These are phyloP conservation scores for Hermodice carunculata DNA, from an alignment of 2,888 invertebrate genomes.

Conservation along the genomic window DNA sequence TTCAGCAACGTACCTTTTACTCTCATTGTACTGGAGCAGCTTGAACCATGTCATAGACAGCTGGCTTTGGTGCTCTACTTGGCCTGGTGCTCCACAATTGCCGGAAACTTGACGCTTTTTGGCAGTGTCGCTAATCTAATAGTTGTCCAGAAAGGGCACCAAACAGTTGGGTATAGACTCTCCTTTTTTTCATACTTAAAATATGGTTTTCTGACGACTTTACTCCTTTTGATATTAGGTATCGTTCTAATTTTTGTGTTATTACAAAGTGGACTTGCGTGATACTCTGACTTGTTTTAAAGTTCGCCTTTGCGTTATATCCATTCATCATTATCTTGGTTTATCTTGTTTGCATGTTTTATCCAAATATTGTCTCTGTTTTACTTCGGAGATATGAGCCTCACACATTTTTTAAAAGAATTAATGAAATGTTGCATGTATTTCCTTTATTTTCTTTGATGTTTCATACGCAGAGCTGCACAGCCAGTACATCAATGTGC, in stretches of 20 bases:
- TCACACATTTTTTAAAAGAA: too few species aligned
- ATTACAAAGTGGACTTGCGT: too few species aligned
- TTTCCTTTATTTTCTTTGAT: too few species aligned
- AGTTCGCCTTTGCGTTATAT: too few species aligned
- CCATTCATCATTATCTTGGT: too few species aligned
- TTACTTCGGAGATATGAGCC: too few species aligned
- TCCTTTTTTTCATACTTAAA: slow-evolving; percentile 13
- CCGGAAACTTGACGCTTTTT: slow-evolving; percentile 44
- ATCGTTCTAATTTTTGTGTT: slow-evolving; percentile 5
- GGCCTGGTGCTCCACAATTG: slow-evolving; percentile 42
- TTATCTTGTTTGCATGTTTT: too few species aligned
- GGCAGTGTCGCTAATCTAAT: slow-evolving; percentile 45
- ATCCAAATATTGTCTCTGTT: too few species aligned
- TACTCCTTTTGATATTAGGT: not conserved
- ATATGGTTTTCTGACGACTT: slow-evolving; percentile 12
- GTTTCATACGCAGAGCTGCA: too few species aligned
- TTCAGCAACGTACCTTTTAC: slow-evolving; percentile 46
- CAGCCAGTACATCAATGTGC: too few species aligned
- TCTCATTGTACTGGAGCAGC: slow-evolving; percentile 40
- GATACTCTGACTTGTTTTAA: too few species aligned
- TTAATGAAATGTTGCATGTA: too few species aligned
- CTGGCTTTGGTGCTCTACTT: slow-evolving; percentile 38
- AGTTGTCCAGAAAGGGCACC: slow-evolving; percentile 31
- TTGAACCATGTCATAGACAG: slow-evolving; percentile 36
- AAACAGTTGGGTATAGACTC: slow-evolving; percentile 1